Conservation (phyloP, 2,113 vertebrate genomes). For the Craseonycteris thonglongyai region DNA sequence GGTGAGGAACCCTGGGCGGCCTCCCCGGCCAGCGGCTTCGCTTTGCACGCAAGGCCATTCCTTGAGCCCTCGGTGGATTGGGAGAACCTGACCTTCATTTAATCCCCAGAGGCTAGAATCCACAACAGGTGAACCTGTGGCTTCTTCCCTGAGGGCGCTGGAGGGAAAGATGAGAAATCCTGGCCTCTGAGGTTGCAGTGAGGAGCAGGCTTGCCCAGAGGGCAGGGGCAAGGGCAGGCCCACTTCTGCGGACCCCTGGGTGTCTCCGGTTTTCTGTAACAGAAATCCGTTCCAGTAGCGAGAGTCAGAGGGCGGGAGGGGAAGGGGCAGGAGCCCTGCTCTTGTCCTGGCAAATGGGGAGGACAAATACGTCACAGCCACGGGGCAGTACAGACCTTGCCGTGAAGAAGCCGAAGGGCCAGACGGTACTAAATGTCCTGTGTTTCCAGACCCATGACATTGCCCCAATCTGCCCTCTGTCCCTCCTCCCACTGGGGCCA, state of each 20-base stretch:
- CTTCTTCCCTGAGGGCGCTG: background rate
- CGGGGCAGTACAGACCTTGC: background rate
- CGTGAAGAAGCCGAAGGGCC: background rate
- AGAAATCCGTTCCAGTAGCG: background rate
- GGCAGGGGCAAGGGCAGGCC: no score
- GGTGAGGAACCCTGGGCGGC: accelerated
- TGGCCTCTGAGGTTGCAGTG: background rate
- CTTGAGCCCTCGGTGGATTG: background rate
- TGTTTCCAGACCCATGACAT: background rate
- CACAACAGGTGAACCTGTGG: background rate
- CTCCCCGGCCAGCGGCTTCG: background rate
- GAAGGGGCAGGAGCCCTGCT: background rate
- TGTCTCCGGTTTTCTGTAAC: background rate
- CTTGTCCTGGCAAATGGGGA: background rate
- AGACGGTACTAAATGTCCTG: background rate
- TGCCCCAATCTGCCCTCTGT: background rate
- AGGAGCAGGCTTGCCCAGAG: background rate
- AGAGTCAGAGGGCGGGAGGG: background rate
- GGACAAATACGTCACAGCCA: background rate
- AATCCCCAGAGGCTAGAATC: background rate
- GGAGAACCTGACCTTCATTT: background rate
- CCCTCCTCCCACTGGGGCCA: background rate
- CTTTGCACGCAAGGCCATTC: background rate
- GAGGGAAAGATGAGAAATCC: background rate
- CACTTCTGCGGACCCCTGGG: background rate